A percentile compares a stretch with the other conserved stretches of the same genome.
Evolutionary conservation across 2,888 invertebrate species (phyloP).

Genomic region (Hemistola chrysoprasaria): DNA sequence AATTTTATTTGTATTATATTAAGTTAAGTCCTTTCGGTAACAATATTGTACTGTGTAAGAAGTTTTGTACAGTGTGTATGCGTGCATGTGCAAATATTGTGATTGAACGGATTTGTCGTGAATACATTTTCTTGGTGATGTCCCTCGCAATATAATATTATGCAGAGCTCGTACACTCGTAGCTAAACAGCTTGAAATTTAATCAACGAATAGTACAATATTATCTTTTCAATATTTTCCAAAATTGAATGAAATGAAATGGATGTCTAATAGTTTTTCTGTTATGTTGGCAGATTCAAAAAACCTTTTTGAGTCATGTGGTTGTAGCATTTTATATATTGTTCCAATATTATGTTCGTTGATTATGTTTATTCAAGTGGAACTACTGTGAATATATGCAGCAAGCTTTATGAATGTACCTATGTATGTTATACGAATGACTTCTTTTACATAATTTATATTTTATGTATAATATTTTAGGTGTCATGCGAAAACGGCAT

Average conservation of each 20-base stretch:
- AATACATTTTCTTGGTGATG: constrained; percentile 54
- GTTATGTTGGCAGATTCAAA: too few relatives aligned
- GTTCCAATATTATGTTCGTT: constrained; percentile 37
- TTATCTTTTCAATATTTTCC: too few relatives aligned
- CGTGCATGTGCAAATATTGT: constrained; percentile 60
- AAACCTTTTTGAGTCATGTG: too few relatives aligned
- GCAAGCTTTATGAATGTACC: constrained; percentile 67
- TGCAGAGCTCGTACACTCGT: constrained; percentile 35
- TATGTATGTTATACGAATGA: constrained; percentile 59
- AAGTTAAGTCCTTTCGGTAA: constrained; percentile 62
- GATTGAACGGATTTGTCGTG: constrained; percentile 59
- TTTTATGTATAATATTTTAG: constrained; percentile 56
- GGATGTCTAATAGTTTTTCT: too few relatives aligned
- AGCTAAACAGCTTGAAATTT: constrained; percentile 26
- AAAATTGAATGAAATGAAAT: too few relatives aligned
- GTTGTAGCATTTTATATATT: not conserved
- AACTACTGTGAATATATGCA: constrained; percentile 50
- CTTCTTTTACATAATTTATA: constrained; percentile 58
- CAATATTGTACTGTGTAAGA: constrained; percentile 58
- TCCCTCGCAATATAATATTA: constrained; percentile 57
- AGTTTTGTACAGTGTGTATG: constrained; percentile 58
- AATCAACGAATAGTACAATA: constrained; percentile 40
- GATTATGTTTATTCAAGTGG: constrained; percentile 37
- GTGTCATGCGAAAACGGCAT: constrained; percentile 54
- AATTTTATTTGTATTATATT: constrained; percentile 72